Evolutionary conservation across 2,113 vertebrate genomes (phyloP).

Genomic region (Platanista minor): DNA sequence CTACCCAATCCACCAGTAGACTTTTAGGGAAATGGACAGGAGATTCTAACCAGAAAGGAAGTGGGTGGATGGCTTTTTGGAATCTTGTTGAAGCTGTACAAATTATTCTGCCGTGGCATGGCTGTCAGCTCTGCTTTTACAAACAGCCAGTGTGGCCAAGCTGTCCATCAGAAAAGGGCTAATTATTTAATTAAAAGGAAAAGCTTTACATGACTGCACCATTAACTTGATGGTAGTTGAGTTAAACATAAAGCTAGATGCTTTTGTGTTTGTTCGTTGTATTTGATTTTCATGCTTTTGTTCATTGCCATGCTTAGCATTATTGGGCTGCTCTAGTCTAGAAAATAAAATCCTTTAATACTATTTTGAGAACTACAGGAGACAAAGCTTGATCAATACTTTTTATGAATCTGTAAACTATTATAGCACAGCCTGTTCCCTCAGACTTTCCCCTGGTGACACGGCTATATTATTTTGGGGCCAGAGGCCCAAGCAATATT

Average conservation of each 20-base stretch:
- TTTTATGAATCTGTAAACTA: conserved; percentile 74
- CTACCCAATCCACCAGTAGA: neutral
- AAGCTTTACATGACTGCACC: conserved; percentile 33
- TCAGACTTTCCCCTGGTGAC: conserved; percentile 62
- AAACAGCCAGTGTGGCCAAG: neutral
- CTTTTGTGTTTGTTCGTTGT: conserved; percentile 50
- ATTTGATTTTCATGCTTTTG: conserved; percentile 62
- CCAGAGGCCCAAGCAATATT: conserved; percentile 67
- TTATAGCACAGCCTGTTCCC: conserved; percentile 49
- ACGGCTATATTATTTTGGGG: conserved; percentile 68
- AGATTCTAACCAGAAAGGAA: neutral
- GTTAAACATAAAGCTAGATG: conserved; percentile 36
- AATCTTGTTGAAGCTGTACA: neutral
- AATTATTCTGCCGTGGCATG: neutral
- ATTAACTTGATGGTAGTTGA: conserved; percentile 64
- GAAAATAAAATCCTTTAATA: conserved; percentile 72
- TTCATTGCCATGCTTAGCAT: conserved; percentile 41
- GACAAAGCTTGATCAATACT: conserved; percentile 52
- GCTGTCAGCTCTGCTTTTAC: neutral
- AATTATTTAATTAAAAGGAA: conserved; percentile 66
- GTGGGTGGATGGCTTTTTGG: neutral
- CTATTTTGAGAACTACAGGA: conserved; percentile 71
- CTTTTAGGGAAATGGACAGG: neutral
- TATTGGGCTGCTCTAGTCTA: conserved; percentile 9
- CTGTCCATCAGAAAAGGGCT: conserved; percentile 31